Conservation (phyloP, 2,113 vertebrate species). For the Rattus norvegicus region DNA sequence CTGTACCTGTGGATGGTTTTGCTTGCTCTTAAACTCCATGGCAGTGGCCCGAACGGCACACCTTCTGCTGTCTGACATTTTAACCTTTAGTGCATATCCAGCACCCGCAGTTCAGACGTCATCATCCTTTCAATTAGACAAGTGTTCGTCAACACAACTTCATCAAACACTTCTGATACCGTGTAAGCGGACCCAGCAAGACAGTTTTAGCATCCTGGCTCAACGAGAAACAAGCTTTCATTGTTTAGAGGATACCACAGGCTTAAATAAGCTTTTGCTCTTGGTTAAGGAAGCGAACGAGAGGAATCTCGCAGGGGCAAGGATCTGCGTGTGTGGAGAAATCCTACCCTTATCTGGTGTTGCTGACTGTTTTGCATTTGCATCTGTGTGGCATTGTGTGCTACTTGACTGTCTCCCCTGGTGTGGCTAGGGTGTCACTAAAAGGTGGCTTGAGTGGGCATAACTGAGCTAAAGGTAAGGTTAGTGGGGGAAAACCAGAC, state of each 20-base stretch:
- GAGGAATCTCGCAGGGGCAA: not conserved
- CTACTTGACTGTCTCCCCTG: not conserved
- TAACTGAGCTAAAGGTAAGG: not conserved
- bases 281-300: not conserved
- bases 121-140: not conserved
- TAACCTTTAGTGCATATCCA: not conserved
- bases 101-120: not conserved
- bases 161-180: rapidly evolving
- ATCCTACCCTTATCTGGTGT: not conserved
- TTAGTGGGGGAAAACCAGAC: not conserved
- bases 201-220: not conserved
- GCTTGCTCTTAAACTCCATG: not conserved
- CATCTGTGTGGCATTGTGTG: not conserved
- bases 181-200: not conserved
- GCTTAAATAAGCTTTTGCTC: not conserved
- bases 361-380: not conserved
- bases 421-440: not conserved
- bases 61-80: not conserved
- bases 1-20: not conserved
- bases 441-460: not conserved
- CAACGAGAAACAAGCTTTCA: not conserved
- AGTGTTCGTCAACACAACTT: not conserved
- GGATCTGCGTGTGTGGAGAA: not conserved
- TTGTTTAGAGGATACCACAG: not conserved
- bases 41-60: rapidly evolving